These are phyloP conservation scores for Mugil cephalus DNA, from an alignment of 2,113 vertebrate species.

Conservation along the genomic window DNA sequence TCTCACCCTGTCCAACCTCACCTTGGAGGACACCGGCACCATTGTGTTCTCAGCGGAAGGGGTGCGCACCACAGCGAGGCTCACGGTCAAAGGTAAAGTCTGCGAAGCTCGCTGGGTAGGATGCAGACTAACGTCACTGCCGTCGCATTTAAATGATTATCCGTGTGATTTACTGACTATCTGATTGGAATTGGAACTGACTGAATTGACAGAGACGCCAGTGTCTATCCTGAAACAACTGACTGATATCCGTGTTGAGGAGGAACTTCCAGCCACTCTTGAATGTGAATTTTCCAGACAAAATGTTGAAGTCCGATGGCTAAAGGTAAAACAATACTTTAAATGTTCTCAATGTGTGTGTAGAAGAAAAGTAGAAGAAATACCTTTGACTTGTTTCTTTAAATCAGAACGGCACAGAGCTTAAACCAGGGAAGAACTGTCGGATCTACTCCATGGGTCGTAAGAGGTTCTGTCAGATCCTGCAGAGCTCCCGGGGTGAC, in stretches of 20 bases:
- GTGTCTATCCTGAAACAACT: constrained; percentile 87
- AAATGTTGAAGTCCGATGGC: constrained; percentile 88
- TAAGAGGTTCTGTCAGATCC: constrained; percentile 83
- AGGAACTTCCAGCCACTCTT: constrained; percentile 85
- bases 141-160: neutral
- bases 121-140: neutral
- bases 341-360: neutral
- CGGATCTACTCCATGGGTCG: constrained; percentile 89
- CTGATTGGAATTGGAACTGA: neutral
- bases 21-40: constrained; percentile 89
- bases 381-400: neutral
- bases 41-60: constrained; percentile 89
- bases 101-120: neutral
- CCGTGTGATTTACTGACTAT: neutral
- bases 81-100: constrained; percentile 87
- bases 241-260: constrained; percentile 85
- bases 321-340: constrained; percentile 85
- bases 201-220: constrained; percentile 86
- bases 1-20: constrained; percentile 88
- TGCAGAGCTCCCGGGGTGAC: constrained; percentile 68
- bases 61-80: constrained; percentile 86
- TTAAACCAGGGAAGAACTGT: constrained; percentile 81
- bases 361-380: neutral
- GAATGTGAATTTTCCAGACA: constrained; percentile 93
- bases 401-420: constrained; percentile 81